Evolutionary conservation across 53 echinoderm and acorn worm genomes (phyloP).

Genomic region (Glandiceps talaboti): DNA sequence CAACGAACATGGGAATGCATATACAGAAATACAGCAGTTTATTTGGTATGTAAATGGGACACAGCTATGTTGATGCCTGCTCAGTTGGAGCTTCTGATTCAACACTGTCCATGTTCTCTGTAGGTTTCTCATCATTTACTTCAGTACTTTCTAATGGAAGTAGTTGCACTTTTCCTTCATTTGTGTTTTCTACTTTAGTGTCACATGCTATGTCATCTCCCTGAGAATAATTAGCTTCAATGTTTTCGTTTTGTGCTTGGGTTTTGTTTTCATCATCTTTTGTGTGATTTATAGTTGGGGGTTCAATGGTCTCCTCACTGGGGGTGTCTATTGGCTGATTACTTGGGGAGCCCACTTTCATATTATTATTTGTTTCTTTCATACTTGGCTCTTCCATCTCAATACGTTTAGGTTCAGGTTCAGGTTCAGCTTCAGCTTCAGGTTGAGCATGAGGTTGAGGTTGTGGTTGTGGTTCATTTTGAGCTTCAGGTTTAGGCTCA

Average conservation of each 20-base stretch:
- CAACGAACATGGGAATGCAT: neutral
- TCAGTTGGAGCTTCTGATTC: neutral
- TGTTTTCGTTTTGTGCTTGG: neutral
- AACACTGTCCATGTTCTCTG: neutral
- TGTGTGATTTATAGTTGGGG: neutral
- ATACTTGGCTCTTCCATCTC: conserved; percentile 4
- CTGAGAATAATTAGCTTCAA: neutral
- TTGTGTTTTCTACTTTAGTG: neutral
- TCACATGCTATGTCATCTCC: neutral
- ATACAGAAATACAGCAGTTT: neutral
- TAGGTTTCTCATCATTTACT: neutral
- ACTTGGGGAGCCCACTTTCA: neutral
- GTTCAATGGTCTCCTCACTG: neutral
- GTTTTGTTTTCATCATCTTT: neutral
- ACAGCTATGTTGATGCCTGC: conserved; percentile 2
- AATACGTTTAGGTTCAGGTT: conserved; percentile 17
- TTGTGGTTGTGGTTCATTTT: neutral
- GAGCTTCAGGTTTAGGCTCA: neutral
- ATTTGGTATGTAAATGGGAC: neutral
- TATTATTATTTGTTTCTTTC: neutral
- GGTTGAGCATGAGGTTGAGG: neutral
- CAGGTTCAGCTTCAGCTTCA: conserved; percentile 2
- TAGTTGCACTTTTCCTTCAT: neutral
- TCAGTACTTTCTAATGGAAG: neutral
- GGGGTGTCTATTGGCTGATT: neutral